phyloP scores from a whole-genome alignment of 2,113 vertebrate genomes.

The Thalassoma bifasciatum region DNA sequence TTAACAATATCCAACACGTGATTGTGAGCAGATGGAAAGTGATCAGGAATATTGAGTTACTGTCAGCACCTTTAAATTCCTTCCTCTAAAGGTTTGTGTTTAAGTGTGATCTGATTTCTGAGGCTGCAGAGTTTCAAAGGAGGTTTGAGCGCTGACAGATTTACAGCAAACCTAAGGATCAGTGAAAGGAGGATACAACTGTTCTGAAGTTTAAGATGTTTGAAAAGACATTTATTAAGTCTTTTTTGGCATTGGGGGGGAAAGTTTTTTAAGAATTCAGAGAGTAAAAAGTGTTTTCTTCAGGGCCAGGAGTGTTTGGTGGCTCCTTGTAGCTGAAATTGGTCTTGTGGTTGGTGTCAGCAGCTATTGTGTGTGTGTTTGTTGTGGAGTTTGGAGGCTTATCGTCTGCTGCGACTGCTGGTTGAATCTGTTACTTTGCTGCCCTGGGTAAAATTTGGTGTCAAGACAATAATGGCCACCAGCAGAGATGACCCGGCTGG shows the following conservation, averaged over 20 bases:
- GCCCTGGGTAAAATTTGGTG: conserved; percentile 53
- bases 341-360: background rate
- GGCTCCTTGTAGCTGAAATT: background rate
- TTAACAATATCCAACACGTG: background rate
- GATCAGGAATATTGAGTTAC: background rate
- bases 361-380: conserved; percentile 26
- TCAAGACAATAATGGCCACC: conserved; percentile 63
- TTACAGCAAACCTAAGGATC: too few species aligned
- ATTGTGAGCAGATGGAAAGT: background rate
- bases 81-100: background rate
- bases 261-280: background rate
- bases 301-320: background rate
- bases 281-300: background rate
- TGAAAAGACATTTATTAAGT: background rate
- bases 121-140: background rate
- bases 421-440: conserved; percentile 48
- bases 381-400: conserved; percentile 39
- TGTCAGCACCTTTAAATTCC: background rate
- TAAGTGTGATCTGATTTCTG: background rate
- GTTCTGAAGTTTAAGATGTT: background rate
- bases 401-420: conserved; percentile 25
- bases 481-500: conserved; percentile 44
- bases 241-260: background rate
- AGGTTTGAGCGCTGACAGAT: background rate
- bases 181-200: background rate